These are phyloP conservation scores for Schizothorax lantsangensis DNA, from an alignment of 2,797 vertebrate genomes.

Conservation along the genomic window DNA sequence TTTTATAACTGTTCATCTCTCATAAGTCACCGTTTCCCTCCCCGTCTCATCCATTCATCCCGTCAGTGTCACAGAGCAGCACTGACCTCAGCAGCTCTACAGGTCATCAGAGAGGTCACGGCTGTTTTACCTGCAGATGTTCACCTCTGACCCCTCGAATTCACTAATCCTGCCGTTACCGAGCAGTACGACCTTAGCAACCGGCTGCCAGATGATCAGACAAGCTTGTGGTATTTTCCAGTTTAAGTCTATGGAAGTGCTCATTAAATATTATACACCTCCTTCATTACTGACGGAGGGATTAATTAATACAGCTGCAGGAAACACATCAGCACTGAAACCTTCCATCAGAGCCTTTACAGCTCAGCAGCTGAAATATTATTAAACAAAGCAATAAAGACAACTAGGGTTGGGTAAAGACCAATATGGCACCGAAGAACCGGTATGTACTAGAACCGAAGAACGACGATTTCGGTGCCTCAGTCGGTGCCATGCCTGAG, in stretches of 20 bases:
- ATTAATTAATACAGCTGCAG: too few species aligned
- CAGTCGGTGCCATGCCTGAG: too few species aligned
- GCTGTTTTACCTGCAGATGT: neutral
- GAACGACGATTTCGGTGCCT: too few species aligned
- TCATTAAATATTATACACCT: too few species aligned
- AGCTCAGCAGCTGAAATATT: neutral
- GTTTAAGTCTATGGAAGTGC: too few species aligned
- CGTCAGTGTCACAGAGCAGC: constrained; percentile 38
- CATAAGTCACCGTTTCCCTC: neutral
- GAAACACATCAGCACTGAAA: neutral
- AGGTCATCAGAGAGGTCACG: neutral
- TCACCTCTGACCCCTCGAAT: neutral
- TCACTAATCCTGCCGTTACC: neutral
- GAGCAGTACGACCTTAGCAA: neutral
- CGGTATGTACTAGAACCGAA: too few species aligned
- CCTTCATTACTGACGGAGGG: too few species aligned
- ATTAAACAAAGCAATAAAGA: neutral
- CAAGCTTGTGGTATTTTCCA: too few species aligned
- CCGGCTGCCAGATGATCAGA: neutral
- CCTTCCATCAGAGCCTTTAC: neutral
- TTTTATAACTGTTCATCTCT: neutral
- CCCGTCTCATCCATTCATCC: constrained; percentile 22
- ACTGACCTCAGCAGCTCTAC: constrained; percentile 2
- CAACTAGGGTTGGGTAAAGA: too few species aligned
- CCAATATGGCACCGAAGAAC: too few species aligned